Conservation (phyloP, 2,113 vertebrate genomes). For the Nymphicus hollandicus region DNA sequence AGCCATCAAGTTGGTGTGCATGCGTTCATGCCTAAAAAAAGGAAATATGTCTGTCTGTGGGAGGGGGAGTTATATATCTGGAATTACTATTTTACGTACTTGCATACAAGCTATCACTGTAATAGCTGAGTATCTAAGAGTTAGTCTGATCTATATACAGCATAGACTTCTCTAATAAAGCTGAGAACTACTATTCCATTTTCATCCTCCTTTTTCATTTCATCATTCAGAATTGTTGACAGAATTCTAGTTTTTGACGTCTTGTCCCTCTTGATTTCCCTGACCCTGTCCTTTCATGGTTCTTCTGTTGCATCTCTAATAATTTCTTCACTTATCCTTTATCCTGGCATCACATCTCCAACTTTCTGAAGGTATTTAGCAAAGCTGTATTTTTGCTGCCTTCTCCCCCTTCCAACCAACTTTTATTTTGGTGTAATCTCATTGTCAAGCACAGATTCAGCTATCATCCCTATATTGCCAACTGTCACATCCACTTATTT, state of each 20-base stretch:
- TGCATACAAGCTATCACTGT: not conserved
- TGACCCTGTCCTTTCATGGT: not conserved
- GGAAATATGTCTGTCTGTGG: not conserved
- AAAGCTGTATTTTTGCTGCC: not conserved
- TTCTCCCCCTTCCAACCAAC: not conserved
- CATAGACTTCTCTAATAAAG: not conserved
- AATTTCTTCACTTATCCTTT: not conserved
- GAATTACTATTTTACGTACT: not conserved
- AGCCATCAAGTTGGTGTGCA: not conserved
- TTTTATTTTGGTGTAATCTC: not conserved
- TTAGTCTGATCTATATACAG: not conserved
- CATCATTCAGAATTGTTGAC: not conserved
- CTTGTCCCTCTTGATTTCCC: not conserved
- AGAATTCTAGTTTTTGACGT: not conserved
- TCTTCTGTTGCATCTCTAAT: not conserved
- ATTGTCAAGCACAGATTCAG: not conserved
- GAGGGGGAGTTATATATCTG: not conserved
- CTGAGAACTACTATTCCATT: not conserved
- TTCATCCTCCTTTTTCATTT: not conserved
- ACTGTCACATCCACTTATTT: not conserved
- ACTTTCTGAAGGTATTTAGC: not conserved
- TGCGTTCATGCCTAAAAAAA: not conserved
- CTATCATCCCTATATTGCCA: not conserved
- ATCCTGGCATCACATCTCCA: not conserved
- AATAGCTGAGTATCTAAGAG: not conserved